Evolutionary conservation across 2,113 vertebrate species (phyloP).

Genomic region (Sinocyclocheilus grahami): DNA sequence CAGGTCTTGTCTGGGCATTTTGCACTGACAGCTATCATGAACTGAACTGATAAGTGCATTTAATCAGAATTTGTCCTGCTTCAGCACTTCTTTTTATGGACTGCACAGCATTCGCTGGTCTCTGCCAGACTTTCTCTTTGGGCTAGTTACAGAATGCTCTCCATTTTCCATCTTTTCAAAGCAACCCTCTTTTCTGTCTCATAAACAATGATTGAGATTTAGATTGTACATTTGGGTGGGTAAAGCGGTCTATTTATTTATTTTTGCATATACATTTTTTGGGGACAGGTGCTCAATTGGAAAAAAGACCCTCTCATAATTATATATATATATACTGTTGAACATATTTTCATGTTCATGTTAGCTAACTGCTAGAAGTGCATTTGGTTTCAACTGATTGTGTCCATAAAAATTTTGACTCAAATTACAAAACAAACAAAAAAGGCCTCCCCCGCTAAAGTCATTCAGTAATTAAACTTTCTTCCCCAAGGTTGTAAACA

Average conservation of each 20-base stretch:
- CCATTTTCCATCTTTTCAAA: not conserved
- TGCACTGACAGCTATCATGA: conserved; percentile 20
- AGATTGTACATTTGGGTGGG: not conserved
- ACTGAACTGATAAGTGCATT: conserved; percentile 10
- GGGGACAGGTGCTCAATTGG: not conserved
- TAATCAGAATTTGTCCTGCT: conserved; percentile 50
- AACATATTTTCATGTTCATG: not conserved
- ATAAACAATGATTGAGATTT: not conserved
- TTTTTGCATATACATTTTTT: not conserved
- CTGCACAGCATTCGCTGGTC: conserved; percentile 24
- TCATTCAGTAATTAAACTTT: not conserved
- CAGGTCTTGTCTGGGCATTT: not conserved
- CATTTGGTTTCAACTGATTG: not conserved
- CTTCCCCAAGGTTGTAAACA: not conserved
- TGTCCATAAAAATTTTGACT: not conserved
- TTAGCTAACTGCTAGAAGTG: not conserved
- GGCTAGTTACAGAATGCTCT: not conserved
- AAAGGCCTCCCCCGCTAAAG: no score
- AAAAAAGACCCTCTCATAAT: not conserved
- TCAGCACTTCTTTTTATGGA: conserved; percentile 47
- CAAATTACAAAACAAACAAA: no score
- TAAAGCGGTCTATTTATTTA: not conserved
- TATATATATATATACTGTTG: not conserved
- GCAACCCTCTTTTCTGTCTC: not conserved
- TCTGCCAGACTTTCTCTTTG: not conserved